A percentile compares a stretch with the other conserved stretches of the same genome.
Conservation (phyloP, 2,797 vertebrate species). For the Orientallactaga sibirica region DNA sequence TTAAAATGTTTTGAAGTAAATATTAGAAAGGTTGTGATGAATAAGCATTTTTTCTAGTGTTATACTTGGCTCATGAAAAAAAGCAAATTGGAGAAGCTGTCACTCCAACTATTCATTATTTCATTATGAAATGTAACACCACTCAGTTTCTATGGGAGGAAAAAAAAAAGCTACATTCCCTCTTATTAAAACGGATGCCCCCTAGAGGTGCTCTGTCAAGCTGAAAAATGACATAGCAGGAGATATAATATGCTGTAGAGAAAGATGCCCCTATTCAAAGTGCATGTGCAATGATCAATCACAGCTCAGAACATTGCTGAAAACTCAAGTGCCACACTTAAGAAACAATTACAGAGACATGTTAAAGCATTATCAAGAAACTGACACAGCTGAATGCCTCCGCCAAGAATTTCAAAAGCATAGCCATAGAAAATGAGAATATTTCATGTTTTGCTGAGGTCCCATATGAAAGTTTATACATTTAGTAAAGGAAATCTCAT, state of each 20-base stretch:
- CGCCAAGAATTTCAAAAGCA: not conserved
- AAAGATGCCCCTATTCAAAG: conserved; percentile 72
- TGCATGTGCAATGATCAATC: conserved; percentile 66
- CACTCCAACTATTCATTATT: conserved; percentile 62
- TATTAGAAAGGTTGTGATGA: conserved; percentile 54
- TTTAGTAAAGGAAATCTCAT: not conserved
- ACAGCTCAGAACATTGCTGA: conserved; percentile 50
- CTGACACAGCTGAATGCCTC: conserved; percentile 17
- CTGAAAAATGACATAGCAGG: conserved; percentile 58
- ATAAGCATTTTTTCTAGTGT: conserved; percentile 65
- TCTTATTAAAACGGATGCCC: conserved; percentile 71
- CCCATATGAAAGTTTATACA: not conserved
- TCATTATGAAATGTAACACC: conserved; percentile 61
- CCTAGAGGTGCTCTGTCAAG: conserved; percentile 66
- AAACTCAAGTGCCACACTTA: conserved; percentile 67
- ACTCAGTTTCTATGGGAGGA: conserved; percentile 11
- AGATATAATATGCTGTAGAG: conserved; percentile 36
- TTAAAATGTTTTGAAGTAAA: conserved; percentile 25
- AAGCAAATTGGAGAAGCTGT: conserved; percentile 52
- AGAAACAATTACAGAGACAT: conserved; percentile 68
- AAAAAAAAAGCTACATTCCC: conserved; percentile 25
- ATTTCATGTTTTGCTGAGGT: conserved; percentile 15
- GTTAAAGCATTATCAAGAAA: conserved; percentile 66
- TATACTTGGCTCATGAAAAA: conserved; percentile 41
- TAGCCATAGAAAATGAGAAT: not conserved